Evolutionary conservation across 30 jellyfish, hydroid and myxozoan genomes (phyloP).

Genomic region (Cassiopea andromeda): DNA sequence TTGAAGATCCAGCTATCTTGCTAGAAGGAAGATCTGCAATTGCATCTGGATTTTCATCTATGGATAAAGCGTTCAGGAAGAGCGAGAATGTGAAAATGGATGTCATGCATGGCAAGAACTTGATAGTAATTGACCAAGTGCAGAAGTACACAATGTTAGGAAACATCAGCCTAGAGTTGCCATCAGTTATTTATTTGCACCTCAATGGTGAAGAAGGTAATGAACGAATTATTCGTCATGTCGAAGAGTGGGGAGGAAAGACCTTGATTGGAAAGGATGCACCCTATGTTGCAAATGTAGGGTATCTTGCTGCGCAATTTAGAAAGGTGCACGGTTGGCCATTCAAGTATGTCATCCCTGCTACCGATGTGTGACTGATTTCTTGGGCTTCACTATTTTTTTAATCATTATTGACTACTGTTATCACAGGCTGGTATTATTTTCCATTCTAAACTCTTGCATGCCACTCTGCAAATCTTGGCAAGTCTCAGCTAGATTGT

Average conservation of each 20-base stretch:
- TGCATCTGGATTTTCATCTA: constrained; percentile 36
- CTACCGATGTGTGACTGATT: not conserved
- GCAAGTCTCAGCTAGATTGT: too few species aligned
- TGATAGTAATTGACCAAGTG: constrained; percentile 36
- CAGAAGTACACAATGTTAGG: constrained; percentile 49
- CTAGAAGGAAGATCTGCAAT: constrained; percentile 37
- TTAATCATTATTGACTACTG: too few species aligned
- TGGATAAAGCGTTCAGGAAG: constrained; percentile 19
- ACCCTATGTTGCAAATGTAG: constrained; percentile 53
- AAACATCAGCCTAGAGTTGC: constrained; percentile 27
- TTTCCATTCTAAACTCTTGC: too few species aligned
- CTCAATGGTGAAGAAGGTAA: constrained; percentile 57
- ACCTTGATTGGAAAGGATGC: constrained; percentile 52
- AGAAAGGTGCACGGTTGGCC: constrained; percentile 62
- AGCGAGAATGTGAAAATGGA: constrained; percentile 43
- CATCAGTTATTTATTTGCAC: constrained; percentile 34
- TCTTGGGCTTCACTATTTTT: not conserved
- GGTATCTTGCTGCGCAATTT: constrained; percentile 51
- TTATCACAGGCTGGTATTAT: too few species aligned
- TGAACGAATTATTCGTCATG: constrained; percentile 43
- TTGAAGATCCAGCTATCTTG: constrained; percentile 55
- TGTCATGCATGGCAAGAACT: constrained; percentile 45
- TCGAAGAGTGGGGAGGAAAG: constrained; percentile 58
- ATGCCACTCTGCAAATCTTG: too few species aligned
- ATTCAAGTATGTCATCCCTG: constrained; percentile 35